Base-by-base conservation (phyloP, 2,113 vertebrate species). In the Hippocampus guttulatus region DNA sequence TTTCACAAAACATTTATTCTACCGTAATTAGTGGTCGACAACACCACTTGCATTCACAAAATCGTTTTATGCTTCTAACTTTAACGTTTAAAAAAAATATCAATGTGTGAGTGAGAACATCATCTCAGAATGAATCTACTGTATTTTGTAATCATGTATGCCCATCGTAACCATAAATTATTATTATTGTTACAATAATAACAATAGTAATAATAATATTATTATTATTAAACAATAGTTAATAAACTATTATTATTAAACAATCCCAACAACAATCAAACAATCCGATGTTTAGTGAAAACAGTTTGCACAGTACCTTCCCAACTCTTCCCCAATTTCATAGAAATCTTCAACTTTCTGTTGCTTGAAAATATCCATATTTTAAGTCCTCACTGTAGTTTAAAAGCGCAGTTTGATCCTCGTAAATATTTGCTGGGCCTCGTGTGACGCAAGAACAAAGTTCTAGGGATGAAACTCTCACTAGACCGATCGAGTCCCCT, bases 271-370 rank as follows among this genome's bases (percentile, higher is more conserved):
- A 2, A 51, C 2, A 54, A 2, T 33, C 20, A 1, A 49, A 47
- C 14, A 27, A 57, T 61, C 63, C 47, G 2, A 51, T 38, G 7
- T 30, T 51, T 27, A 61, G 7, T 61, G 12, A 23, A 61, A 61
- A 61, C 5, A 16, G 38, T 52, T 52, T 54, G 5, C 33, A 68
- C 40, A 89, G 85, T 90, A 98, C 97, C 95, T 98, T 81, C 97
- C 97, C 70, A 98, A 84, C 76, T 98, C 96, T 82, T 98, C 95
- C 15, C 92, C 93, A 0, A 98, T 93, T 66, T 95, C 93, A 1
- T 98, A 98, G 75, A 94, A 83, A 0, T 98, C 96, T 78, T 98
- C 95, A 80, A 98, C 94, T 79, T 91, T 94, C 90, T 96, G 94
- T 45, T 96, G 96, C 73, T 96, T 97, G 89, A 98, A 97, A 21